Conservation (phyloP, 2,113 vertebrate genomes). For the Bos indicus region DNA sequence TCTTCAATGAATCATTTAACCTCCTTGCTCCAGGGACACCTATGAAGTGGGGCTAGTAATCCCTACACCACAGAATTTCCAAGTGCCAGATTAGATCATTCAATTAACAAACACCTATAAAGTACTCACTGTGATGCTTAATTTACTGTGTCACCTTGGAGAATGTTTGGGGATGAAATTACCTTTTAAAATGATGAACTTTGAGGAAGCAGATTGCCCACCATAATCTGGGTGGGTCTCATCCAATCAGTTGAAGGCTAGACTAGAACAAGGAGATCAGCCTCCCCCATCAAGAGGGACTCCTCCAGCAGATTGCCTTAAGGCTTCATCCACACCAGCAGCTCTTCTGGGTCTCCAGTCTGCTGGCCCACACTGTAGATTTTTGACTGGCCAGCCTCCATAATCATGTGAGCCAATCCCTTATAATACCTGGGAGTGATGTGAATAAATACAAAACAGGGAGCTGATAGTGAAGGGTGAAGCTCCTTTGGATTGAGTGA, state of each 20-base stretch:
- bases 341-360: background rate
- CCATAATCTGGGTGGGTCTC: background rate
- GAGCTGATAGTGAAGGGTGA: background rate
- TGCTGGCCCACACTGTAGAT: background rate
- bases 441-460: background rate
- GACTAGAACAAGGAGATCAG: background rate
- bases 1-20: background rate
- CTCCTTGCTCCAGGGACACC: background rate
- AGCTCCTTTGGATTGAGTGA: background rate
- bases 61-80: background rate
- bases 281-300: background rate
- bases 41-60: background rate
- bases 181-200: background rate
- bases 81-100: background rate
- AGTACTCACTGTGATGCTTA: background rate
- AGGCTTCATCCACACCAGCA: fast-evolving
- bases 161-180: background rate
- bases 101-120: background rate
- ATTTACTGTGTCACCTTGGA: background rate
- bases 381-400: background rate
- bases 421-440: background rate
- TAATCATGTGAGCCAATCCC: background rate
- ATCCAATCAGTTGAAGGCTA: background rate
- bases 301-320: background rate
- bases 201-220: background rate